A percentile compares a stretch with the other conserved stretches of the same genome.
Evolutionary conservation across 2,888 invertebrate genomes (phyloP).

Genomic region (Sycophila texana): DNA sequence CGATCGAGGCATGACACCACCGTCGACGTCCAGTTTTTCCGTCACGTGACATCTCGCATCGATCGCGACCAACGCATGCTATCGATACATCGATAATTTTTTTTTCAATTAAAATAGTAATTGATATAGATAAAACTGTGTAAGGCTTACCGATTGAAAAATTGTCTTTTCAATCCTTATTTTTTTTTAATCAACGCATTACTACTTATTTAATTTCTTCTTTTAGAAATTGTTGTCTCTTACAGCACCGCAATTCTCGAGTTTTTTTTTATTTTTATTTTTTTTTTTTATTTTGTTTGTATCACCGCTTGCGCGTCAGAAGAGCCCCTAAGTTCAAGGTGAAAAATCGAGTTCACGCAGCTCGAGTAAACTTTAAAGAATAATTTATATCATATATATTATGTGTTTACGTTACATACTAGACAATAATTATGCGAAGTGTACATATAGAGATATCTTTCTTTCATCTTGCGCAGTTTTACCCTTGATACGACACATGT

Average conservation of each 20-base stretch:
- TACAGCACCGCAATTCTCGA: slow-evolving; percentile 39
- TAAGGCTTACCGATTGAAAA: slow-evolving; percentile 56
- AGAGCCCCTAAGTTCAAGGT: slow-evolving; percentile 8
- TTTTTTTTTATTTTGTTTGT: slow-evolving; percentile 24
- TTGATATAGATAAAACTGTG: slow-evolving; percentile 52
- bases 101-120: slow-evolving; percentile 51
- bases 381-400: slow-evolving; percentile 27
- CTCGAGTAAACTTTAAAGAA: slow-evolving; percentile 50
- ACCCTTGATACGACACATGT: slow-evolving; percentile 46
- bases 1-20: slow-evolving; percentile 7
- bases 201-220: slow-evolving; percentile 12
- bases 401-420: slow-evolving; percentile 19
- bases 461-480: slow-evolving; percentile 39
- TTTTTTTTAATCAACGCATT: slow-evolving; percentile 14
- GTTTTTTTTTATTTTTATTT: slow-evolving; percentile 15
- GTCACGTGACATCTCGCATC: background rate
- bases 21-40: background rate
- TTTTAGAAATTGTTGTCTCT: slow-evolving; percentile 47
- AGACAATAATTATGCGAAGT: slow-evolving; percentile 31
- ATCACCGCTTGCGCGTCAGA: slow-evolving; percentile 21
- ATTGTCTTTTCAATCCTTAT: slow-evolving; percentile 33
- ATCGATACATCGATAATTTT: slow-evolving; percentile 41
- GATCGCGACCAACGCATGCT: slow-evolving; percentile 29
- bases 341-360: slow-evolving; percentile 41
- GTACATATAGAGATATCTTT: slow-evolving; percentile 44